phyloP scores from a whole-genome alignment of 2,888 invertebrate species.

The Axea sp. region DNA sequence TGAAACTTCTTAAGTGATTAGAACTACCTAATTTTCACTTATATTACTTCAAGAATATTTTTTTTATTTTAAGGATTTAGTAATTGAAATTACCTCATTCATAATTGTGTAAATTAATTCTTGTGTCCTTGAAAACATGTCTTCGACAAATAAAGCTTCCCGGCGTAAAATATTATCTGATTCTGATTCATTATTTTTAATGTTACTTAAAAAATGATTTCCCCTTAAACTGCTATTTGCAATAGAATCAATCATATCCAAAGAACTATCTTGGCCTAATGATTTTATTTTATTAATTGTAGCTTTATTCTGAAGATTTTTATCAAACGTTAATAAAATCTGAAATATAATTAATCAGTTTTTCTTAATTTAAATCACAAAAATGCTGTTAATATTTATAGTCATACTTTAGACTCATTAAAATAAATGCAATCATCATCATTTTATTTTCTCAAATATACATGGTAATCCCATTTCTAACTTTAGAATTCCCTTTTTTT shows the following conservation, averaged over 20 bases:
- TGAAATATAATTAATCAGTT: slow-evolving; percentile 46
- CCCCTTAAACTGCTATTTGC: slow-evolving; percentile 26
- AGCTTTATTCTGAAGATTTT: slow-evolving; percentile 78
- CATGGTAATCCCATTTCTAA: no score
- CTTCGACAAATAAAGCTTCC: slow-evolving; percentile 67
- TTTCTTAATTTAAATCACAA: not conserved
- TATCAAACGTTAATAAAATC: slow-evolving; percentile 77
- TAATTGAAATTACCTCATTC: slow-evolving; percentile 61
- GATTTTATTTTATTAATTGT: slow-evolving; percentile 72
- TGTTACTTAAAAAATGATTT: slow-evolving; percentile 34
- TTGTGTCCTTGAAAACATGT: slow-evolving; percentile 69
- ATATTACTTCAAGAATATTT: no score
- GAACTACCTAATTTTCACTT: no score
- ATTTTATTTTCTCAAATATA: no score
- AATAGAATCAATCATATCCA: slow-evolving; percentile 72
- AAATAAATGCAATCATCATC: no score
- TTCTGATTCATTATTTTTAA: slow-evolving; percentile 14
- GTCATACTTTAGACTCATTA: no score
- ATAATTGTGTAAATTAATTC: slow-evolving; percentile 68
- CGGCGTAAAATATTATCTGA: slow-evolving; percentile 25
- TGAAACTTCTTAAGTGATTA: no score
- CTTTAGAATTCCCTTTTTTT: no score
- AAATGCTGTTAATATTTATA: no score
- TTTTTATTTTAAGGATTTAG: no score
- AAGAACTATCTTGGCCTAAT: slow-evolving; percentile 71